Conservation (phyloP, 1,140 invertebrate genomes). For the Mycetomoellerius zeteki region DNA sequence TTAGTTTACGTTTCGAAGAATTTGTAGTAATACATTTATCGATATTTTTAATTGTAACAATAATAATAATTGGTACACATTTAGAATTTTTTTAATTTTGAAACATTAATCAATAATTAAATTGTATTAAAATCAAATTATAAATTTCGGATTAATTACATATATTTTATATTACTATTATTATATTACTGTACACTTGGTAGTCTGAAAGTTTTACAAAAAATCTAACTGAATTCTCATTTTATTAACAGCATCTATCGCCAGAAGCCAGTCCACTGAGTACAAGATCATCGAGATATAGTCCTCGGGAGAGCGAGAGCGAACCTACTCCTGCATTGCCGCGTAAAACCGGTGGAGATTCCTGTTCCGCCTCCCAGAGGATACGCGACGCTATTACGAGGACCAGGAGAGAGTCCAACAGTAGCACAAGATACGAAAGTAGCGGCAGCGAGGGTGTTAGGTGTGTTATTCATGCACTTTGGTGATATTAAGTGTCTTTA, state of each 20-base stretch:
- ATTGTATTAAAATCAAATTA: not conserved
- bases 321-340: constrained; percentile 85
- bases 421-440: constrained; percentile 85
- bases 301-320: constrained; percentile 86
- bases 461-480: constrained; percentile 65
- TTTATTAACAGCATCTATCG: constrained; percentile 81
- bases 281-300: constrained; percentile 85
- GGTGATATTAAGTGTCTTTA: not conserved
- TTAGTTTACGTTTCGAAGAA: not conserved
- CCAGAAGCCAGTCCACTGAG: constrained; percentile 86
- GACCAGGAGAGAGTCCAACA: constrained; percentile 85
- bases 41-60: not conserved
- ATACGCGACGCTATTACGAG: constrained; percentile 85
- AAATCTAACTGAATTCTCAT: constrained; percentile 35
- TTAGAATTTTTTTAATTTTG: not conserved
- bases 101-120: constrained; percentile 1
- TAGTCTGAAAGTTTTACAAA: constrained; percentile 3
- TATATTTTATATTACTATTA: not conserved
- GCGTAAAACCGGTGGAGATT: constrained; percentile 83
- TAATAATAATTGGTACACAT: not conserved
- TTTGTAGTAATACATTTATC: not conserved
- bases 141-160: not conserved
- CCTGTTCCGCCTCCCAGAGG: constrained; percentile 83
- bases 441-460: constrained; percentile 85
- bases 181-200: not conserved